Evolutionary conservation across 2,797 vertebrate genomes (phyloP).

Genomic region (Selene dorsalis): DNA sequence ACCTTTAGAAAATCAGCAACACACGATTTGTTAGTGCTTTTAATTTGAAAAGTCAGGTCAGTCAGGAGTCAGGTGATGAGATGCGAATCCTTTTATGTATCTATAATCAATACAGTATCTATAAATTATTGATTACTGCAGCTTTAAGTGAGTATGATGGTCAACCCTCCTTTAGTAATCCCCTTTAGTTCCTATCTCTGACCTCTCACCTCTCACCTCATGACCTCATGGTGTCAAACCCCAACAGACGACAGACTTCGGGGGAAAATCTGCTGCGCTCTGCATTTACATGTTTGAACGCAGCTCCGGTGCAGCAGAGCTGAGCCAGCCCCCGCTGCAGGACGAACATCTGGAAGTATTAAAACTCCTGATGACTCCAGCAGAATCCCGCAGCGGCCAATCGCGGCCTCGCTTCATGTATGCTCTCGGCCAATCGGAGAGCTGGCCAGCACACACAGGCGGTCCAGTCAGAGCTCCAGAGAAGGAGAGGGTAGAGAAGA

Average conservation of each 20-base stretch:
- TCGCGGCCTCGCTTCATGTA: conserved; percentile 55
- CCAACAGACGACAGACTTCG: background rate
- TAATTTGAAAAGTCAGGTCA: too few relatives aligned
- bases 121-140: background rate
- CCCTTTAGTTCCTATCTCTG: background rate
- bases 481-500: conserved; percentile 27
- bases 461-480: conserved; percentile 38
- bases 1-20: too few relatives aligned
- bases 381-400: conserved; percentile 69
- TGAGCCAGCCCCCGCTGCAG: conserved; percentile 34
- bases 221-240: background rate
- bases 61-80: too few relatives aligned
- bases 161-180: too few relatives aligned
- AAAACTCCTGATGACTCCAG: conserved; percentile 70
- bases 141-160: background rate
- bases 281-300: conserved; percentile 24
- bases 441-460: conserved; percentile 28
- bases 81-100: background rate
- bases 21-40: background rate
- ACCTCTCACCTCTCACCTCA: conserved; percentile 2
- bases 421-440: conserved; percentile 55
- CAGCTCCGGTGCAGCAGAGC: conserved; percentile 22
- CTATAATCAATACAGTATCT: too few relatives aligned
- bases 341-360: conserved; percentile 79
- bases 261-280: conserved; percentile 38